Conservation (phyloP, 2,888 invertebrate species). For the Onthophagus sagittarius region DNA sequence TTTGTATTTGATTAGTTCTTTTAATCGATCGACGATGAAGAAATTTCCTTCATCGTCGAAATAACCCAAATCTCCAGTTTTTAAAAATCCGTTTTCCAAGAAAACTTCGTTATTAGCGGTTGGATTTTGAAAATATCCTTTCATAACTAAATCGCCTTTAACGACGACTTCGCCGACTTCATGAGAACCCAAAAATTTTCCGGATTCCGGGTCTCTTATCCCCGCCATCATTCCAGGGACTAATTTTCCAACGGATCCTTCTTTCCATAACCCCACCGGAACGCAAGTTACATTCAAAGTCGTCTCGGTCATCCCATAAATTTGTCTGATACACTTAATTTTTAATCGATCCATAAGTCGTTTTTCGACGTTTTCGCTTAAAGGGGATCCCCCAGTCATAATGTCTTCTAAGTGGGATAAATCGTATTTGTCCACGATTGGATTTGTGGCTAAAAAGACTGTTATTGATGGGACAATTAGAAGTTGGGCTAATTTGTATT, state of each 20-base stretch:
- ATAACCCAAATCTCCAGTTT: conserved; percentile 56
- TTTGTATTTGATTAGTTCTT: conserved; percentile 77
- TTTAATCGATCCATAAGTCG: conserved; percentile 48
- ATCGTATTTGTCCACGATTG: conserved; percentile 69
- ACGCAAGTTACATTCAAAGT: conserved; percentile 54
- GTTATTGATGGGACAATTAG: conserved; percentile 77
- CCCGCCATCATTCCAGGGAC: conserved; percentile 58
- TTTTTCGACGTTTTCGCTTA: conserved; percentile 62
- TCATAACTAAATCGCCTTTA: conserved; percentile 74
- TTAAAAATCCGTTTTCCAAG: conserved; percentile 65
- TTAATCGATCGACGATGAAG: conserved; percentile 68
- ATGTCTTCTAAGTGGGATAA: conserved; percentile 62
- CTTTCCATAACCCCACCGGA: conserved; percentile 32
- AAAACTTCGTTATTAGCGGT: conserved; percentile 64
- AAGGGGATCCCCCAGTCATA: conserved; percentile 73
- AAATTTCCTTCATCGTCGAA: conserved; percentile 61
- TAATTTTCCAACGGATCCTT: conserved; percentile 29
- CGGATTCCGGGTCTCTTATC: conserved; percentile 59
- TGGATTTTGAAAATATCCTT: conserved; percentile 68
- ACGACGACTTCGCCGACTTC: conserved; percentile 75
- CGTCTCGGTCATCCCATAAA: conserved; percentile 72
- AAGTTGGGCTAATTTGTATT: conserved; percentile 60
- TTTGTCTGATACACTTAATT: conserved; percentile 59
- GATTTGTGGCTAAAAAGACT: conserved; percentile 74
- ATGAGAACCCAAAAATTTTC: conserved; percentile 55